These are phyloP conservation scores for Paratilapia polleni DNA, from an alignment of 2,113 vertebrate species.

Conservation along the genomic window DNA sequence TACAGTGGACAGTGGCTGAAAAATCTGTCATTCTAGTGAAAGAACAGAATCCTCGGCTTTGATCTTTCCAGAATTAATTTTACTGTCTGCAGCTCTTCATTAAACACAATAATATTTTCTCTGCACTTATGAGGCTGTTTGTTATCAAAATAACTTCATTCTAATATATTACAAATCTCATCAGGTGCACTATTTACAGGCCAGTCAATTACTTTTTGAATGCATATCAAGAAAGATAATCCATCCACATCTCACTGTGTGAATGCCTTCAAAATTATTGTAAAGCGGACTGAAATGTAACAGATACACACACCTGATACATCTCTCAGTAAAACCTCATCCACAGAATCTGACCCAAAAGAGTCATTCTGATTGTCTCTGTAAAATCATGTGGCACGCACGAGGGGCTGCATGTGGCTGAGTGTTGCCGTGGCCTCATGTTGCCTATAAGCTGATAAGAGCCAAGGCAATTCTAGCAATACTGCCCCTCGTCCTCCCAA, in stretches of 20 bases:
- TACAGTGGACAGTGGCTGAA: conserved; percentile 1
- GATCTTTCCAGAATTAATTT: conserved; percentile 10
- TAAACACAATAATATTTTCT: conserved; percentile 21
- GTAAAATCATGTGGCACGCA: conserved; percentile 4
- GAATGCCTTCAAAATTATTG: neutral
- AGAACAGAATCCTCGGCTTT: conserved; percentile 11
- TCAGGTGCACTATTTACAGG: conserved; percentile 16
- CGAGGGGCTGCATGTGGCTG: conserved; percentile 57
- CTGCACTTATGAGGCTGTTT: conserved; percentile 2
- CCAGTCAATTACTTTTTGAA: conserved; percentile 11
- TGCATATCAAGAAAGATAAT: conserved; percentile 36
- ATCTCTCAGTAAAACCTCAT: conserved; percentile 3
- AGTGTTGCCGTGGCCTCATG: conserved; percentile 66
- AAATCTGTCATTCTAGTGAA: conserved; percentile 32
- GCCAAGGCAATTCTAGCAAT: conserved; percentile 75
- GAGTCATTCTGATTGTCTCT: neutral
- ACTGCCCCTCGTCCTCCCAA: conserved; percentile 67
- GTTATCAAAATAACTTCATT: conserved; percentile 29
- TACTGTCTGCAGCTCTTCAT: conserved; percentile 17
- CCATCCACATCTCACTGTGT: neutral
- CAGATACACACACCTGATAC: conserved; percentile 22
- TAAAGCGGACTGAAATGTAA: neutral
- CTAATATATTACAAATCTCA: conserved; percentile 8
- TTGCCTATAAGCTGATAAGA: conserved; percentile 78
- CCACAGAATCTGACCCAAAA: neutral